A percentile compares a stretch with the other conserved stretches of the same genome.
phyloP scores from a whole-genome alignment of 2,113 vertebrate species.

The Datnioides undecimradiatus region DNA sequence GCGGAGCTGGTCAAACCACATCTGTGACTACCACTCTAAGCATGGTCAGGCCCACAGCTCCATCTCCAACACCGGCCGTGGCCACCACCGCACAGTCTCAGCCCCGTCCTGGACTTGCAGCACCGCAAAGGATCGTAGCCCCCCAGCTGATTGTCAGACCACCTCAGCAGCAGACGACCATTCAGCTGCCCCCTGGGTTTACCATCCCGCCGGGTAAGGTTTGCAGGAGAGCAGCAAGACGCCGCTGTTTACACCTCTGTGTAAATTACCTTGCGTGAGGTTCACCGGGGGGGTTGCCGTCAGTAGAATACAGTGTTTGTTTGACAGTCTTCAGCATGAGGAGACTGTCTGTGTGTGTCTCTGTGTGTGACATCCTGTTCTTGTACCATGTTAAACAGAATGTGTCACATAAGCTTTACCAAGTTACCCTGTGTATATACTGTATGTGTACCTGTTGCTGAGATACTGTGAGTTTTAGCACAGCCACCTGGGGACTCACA shows the following conservation, averaged over 20 bases:
- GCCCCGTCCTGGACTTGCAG: conserved; percentile 79
- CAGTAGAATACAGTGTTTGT: background rate
- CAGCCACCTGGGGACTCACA: conserved; percentile 2
- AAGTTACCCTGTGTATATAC: background rate
- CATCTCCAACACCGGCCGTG: conserved; percentile 65
- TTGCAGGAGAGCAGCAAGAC: conserved; percentile 21
- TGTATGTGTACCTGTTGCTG: background rate
- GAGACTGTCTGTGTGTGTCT: background rate
- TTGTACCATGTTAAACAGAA: background rate
- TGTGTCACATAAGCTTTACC: background rate
- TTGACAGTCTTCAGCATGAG: background rate
- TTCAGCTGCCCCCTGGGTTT: conserved; percentile 91
- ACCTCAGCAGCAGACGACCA: conserved; percentile 89
- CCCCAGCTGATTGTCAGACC: conserved; percentile 90
- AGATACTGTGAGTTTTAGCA: conserved; percentile 1
- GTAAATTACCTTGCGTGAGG: background rate
- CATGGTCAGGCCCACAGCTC: conserved; percentile 75
- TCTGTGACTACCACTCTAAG: conserved; percentile 65
- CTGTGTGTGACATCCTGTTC: background rate
- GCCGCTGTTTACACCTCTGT: background rate
- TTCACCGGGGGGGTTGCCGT: conserved; percentile 10
- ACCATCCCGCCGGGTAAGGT: conserved; percentile 90
- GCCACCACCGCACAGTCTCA: conserved; percentile 75
- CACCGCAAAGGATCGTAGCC: conserved; percentile 85
- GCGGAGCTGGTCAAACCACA: conserved; percentile 67